phyloP scores from a whole-genome alignment of 2,888 invertebrate genomes.

The Nomada lathburiana region DNA sequence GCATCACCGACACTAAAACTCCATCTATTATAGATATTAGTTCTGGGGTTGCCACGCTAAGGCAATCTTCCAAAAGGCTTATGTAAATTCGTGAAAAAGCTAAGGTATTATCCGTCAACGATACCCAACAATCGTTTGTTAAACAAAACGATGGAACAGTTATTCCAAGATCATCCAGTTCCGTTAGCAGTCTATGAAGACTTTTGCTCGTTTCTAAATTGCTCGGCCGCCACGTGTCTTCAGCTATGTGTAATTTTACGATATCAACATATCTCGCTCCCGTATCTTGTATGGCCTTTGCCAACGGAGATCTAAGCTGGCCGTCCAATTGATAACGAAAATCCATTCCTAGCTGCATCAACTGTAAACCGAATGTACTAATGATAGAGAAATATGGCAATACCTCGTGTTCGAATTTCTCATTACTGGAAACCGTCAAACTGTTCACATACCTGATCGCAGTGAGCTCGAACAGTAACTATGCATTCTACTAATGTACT shows the following conservation, averaged over 20 bases:
- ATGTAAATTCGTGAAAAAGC: slow-evolving; percentile 92
- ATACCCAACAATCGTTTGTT: slow-evolving; percentile 89
- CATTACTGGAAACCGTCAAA: not conserved
- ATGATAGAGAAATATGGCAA: not conserved
- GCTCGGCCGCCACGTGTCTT: slow-evolving; percentile 94
- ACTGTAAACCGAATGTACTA: slow-evolving; percentile 83
- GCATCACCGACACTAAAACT: slow-evolving; percentile 90
- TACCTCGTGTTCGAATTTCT: no score
- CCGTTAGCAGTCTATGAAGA: slow-evolving; percentile 76
- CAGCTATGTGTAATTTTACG: slow-evolving; percentile 90
- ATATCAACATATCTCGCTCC: slow-evolving; percentile 93
- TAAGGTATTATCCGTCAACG: slow-evolving; percentile 92
- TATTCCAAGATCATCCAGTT: slow-evolving; percentile 80
- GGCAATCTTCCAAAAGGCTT: slow-evolving; percentile 90
- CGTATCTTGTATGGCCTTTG: slow-evolving; percentile 91
- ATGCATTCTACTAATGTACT: slow-evolving; percentile 95
- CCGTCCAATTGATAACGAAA: slow-evolving; percentile 96
- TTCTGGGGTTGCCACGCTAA: slow-evolving; percentile 91
- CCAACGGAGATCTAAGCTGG: slow-evolving; percentile 91
- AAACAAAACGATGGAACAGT: slow-evolving; percentile 74
- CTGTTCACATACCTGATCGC: slow-evolving; percentile 86
- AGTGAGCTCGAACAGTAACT: slow-evolving; percentile 91
- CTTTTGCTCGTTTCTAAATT: slow-evolving; percentile 89
- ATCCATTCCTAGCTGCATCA: slow-evolving; percentile 91
- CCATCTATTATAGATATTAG: slow-evolving; percentile 90